Conservation (phyloP, 2,888 invertebrate species). For the Pantelozetes paolii region DNA sequence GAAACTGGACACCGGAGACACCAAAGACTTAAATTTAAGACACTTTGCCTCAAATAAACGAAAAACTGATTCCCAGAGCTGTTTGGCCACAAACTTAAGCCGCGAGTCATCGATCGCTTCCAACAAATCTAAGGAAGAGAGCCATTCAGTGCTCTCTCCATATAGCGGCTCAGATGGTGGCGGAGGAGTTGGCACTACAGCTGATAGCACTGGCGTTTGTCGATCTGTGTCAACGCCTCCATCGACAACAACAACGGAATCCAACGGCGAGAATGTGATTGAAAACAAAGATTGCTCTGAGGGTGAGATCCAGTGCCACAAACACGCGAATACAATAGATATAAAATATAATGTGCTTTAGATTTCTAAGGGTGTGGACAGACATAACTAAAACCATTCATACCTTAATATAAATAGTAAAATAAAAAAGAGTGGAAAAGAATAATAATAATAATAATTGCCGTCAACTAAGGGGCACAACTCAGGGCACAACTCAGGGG, state of each 20-base stretch:
- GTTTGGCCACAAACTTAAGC: not conserved
- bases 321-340: constrained; percentile 11
- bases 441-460: not conserved
- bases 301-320: not conserved
- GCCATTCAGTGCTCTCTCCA: not conserved
- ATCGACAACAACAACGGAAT: not conserved
- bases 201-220: constrained; percentile 28
- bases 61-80: not conserved
- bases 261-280: constrained; percentile 1
- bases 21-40: constrained; percentile 57
- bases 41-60: constrained; percentile 48
- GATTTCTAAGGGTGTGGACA: constrained; percentile 19
- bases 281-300: constrained; percentile 25
- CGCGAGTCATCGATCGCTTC: not conserved
- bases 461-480: not conserved
- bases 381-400: not conserved
- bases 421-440: constrained; percentile 16
- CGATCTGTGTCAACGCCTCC: constrained; percentile 3
- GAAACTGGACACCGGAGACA: constrained; percentile 64
- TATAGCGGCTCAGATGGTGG: constrained; percentile 19
- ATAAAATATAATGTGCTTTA: constrained; percentile 4
- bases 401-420: not conserved
- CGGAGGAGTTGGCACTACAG: not conserved
- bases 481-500: not conserved
- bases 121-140: constrained; percentile 21